Base-by-base conservation (phyloP, 2,888 invertebrate species). In the Agrilus cyanescens region DNA sequence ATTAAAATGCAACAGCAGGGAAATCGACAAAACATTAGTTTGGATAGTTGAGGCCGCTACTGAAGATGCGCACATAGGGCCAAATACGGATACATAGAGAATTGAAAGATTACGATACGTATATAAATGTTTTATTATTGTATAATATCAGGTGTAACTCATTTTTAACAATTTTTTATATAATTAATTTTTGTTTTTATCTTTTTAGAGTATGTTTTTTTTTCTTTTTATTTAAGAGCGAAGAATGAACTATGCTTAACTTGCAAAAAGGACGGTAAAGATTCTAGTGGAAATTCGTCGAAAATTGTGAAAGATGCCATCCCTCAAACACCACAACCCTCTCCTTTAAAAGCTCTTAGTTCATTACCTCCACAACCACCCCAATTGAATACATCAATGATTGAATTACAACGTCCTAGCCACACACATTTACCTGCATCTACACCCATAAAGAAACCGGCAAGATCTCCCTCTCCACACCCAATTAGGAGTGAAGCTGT, bases 151-250 rank as follows among this genome's bases (percentile, higher is more conserved):
- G n/a, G n/a, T n/a, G n/a, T n/a, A n/a, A n/a, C n/a, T n/a, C n/a
- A n/a, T 38, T 30, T 39, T 38, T 40, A 44, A 25, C 38, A 29
- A 44, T 41, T 20, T 46, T 50, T 32, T 36, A 18, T 41, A 36
- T 34, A 44, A 50, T 48, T 12, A 15, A 40, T 45, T 46, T 53
- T 49, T 41, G 45, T 48, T 52, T 50, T 47, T 41, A 40, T 48
- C n/a, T 50, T 52, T 48, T 25, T 25, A 25, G 25, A 25, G 25
- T 25, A 25, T 25, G 25, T 10, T 46, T 51, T 53, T 50, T 52
- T 50, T 52, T 47, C 48, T 52, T 55, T 53, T 49, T 49, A 56
- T 58, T 57, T 43, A 59, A 61, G 61, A 57, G 53, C 59, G 38
- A 25, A 25, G 25, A 25, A 25, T 25, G 8, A 25, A 25, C 8